Evolutionary conservation across 2,888 invertebrate species (phyloP).

Genomic region (Ormia ochracea): DNA sequence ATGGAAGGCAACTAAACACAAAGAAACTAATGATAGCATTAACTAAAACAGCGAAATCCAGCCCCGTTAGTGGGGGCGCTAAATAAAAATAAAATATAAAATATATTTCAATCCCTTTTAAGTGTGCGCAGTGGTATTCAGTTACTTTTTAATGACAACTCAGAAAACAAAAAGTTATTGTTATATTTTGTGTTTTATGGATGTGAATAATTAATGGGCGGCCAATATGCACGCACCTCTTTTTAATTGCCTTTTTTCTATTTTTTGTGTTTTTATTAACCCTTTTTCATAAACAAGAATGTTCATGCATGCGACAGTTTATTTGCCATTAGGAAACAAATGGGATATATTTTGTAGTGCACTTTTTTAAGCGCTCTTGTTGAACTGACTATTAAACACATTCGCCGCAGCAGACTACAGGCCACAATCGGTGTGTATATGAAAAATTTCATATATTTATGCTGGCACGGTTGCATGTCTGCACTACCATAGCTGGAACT

Average conservation of each 20-base stretch:
- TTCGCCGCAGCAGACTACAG: too few relatives aligned
- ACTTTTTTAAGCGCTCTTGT: too few relatives aligned
- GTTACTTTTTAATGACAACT: constrained; percentile 57
- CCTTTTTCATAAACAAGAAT: neutral
- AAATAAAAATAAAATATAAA: neutral
- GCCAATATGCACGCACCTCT: constrained; percentile 25
- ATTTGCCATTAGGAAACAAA: neutral
- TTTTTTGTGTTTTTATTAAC: constrained; percentile 11
- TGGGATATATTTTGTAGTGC: neutral
- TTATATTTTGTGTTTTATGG: neutral
- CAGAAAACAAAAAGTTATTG: neutral
- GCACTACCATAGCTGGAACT: too few relatives aligned
- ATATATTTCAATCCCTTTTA: constrained; percentile 1
- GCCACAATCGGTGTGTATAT: too few relatives aligned
- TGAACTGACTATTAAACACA: too few relatives aligned
- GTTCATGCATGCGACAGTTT: neutral
- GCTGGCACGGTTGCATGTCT: too few relatives aligned
- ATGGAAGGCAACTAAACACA: constrained; percentile 20
- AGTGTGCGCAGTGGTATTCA: neutral
- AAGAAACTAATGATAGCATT: neutral
- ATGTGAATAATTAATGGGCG: neutral
- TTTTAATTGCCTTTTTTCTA: neutral
- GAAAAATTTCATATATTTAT: too few relatives aligned
- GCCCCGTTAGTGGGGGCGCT: neutral
- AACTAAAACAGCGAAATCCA: neutral